Conservation (phyloP, 2,113 vertebrate genomes). For the Anarhynchus alexandrinus region DNA sequence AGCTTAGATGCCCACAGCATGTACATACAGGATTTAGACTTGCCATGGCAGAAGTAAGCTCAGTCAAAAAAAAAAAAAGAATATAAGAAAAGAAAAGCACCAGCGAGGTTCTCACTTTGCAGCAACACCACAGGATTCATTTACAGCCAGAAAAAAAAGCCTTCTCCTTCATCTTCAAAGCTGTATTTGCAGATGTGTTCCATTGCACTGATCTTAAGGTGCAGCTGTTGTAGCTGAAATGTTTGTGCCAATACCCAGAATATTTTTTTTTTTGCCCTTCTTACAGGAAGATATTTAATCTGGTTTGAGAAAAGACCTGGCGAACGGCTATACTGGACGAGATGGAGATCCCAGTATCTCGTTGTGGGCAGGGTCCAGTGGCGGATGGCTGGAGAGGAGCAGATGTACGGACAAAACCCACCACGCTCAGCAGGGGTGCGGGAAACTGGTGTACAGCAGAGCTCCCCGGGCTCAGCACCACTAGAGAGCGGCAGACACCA, state of each 20-base stretch:
- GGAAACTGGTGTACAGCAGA: fast-evolving
- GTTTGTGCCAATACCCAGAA: fast-evolving
- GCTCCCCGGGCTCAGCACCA: background rate
- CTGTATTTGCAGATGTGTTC: background rate
- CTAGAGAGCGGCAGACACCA: slow-evolving; percentile 42
- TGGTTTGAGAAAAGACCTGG: background rate
- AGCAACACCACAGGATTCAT: fast-evolving
- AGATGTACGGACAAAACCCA: fast-evolving
- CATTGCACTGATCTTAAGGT: background rate
- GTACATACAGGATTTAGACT: background rate
- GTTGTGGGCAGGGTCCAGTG: fast-evolving
- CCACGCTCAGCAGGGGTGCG: fast-evolving
- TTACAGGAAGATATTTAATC: fast-evolving
- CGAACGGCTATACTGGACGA: fast-evolving
- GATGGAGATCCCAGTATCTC: background rate
- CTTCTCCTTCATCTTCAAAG: background rate
- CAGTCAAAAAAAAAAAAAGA: background rate
- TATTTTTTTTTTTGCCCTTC: background rate
- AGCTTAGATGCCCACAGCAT: background rate
- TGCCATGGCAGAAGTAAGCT: background rate
- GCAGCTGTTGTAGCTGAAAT: fast-evolving
- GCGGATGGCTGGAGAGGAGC: fast-evolving
- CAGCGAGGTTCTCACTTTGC: background rate
- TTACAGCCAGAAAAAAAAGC: background rate
- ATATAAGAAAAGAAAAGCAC: no score